phyloP scores from a whole-genome alignment of 2,888 invertebrate genomes.

The Folsomia manolachei region DNA sequence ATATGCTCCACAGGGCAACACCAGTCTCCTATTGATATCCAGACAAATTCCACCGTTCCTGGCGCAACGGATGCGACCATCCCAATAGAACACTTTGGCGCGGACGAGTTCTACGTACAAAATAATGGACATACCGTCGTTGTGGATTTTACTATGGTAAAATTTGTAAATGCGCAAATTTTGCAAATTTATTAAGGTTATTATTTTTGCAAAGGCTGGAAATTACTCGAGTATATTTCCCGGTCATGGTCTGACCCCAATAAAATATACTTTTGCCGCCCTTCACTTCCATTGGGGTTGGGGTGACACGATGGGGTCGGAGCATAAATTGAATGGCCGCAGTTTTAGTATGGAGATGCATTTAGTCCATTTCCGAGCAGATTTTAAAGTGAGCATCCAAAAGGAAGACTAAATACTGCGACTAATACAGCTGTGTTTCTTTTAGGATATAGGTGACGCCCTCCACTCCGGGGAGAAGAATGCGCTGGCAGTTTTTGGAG shows the following conservation, averaged over 20 bases:
- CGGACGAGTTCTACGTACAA: neutral
- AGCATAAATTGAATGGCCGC: neutral
- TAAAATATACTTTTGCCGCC: neutral
- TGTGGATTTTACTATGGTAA: neutral
- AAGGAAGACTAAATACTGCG: neutral
- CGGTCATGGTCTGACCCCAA: neutral
- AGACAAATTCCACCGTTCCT: too few relatives aligned
- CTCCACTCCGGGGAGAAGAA: neutral
- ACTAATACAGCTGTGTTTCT: neutral
- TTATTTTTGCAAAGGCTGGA: too few relatives aligned
- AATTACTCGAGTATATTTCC: neutral
- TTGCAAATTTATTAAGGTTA: too few relatives aligned
- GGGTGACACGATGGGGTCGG: neutral
- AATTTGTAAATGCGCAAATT: too few relatives aligned
- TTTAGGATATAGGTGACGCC: neutral
- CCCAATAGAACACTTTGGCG: too few relatives aligned
- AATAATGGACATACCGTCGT: constrained; percentile 11
- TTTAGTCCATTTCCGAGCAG: neutral
- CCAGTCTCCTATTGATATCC: too few relatives aligned
- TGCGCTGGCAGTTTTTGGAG: neutral
- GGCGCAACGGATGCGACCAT: too few relatives aligned
- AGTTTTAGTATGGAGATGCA: neutral
- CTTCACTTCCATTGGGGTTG: constrained; percentile 7
- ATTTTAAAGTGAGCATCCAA: neutral
- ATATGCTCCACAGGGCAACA: too few relatives aligned